These are phyloP conservation scores for Megaceryle alcyon DNA, from an alignment of 2,797 vertebrate species.

Conservation along the genomic window DNA sequence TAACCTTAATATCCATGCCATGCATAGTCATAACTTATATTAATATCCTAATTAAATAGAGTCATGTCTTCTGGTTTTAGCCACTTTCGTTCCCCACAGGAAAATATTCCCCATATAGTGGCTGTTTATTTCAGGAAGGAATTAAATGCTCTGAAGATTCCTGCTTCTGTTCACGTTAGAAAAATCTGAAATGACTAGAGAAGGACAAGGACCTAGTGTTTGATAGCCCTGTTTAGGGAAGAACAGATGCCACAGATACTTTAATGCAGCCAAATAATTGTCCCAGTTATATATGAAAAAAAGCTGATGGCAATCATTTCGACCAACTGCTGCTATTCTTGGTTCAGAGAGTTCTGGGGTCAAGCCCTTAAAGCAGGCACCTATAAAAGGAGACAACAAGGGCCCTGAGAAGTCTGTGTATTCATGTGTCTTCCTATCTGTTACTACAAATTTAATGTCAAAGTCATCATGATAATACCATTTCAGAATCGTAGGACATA, in stretches of 20 bases:
- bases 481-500: neutral
- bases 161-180: neutral
- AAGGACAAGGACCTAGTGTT: neutral
- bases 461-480: neutral
- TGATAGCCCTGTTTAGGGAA: neutral
- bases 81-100: neutral
- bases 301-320: neutral
- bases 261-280: neutral
- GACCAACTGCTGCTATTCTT: neutral
- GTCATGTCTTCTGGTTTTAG: neutral
- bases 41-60: neutral
- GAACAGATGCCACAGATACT: neutral
- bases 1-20: neutral
- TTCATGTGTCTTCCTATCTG: neutral
- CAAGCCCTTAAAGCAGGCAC: neutral
- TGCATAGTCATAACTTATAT: neutral
- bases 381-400: neutral
- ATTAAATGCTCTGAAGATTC: neutral
- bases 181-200: neutral
- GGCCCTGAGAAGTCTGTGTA: neutral
- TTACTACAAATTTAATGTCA: neutral
- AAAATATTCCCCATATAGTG: neutral
- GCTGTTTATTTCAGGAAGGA: neutral
- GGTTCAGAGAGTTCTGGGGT: neutral
- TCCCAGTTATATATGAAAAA: too few relatives aligned